These are phyloP conservation scores for Lucifuga dentata DNA, from an alignment of 2,113 vertebrate species.

Conservation along the genomic window DNA sequence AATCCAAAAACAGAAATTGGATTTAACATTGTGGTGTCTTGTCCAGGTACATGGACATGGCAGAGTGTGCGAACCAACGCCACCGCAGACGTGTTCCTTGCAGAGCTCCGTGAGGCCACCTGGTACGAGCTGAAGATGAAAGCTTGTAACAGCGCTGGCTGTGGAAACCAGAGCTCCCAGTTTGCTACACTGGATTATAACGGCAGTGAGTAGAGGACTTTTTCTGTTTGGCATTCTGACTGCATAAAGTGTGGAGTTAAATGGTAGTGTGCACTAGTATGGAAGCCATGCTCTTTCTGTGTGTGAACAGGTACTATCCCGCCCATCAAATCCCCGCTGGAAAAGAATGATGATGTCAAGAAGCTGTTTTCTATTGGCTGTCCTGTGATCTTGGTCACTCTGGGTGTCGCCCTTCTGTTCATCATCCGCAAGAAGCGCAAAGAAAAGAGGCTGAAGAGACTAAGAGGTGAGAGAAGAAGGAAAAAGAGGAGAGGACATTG, in stretches of 20 bases:
- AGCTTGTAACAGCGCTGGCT: conserved; percentile 98
- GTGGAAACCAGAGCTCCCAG: conserved; percentile 94
- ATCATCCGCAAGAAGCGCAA: conserved; percentile 97
- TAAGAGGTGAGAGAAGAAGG: conserved; percentile 86
- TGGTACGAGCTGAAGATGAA: conserved; percentile 99
- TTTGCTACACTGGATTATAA: conserved; percentile 98
- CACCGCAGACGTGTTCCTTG: conserved; percentile 92
- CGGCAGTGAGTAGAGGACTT: conserved; percentile 88
- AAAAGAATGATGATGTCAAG: conserved; percentile 94
- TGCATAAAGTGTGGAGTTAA: neutral
- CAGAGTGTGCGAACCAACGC: conserved; percentile 92
- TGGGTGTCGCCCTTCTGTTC: conserved; percentile 93
- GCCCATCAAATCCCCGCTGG: conserved; percentile 95
- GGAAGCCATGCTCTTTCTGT: neutral
- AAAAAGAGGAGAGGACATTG: neutral
- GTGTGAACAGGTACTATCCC: conserved; percentile 90
- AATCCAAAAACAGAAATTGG: neutral
- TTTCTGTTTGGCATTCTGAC: conserved; percentile 7
- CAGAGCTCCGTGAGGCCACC: conserved; percentile 94
- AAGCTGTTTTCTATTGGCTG: conserved; percentile 97
- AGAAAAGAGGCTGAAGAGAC: conserved; percentile 95
- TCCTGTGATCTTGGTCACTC: conserved; percentile 93
- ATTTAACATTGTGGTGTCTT: neutral
- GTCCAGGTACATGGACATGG: conserved; percentile 91
- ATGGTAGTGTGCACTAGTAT: neutral